Evolutionary conservation across 2,888 invertebrate species (phyloP), one percentile per base, ranked within the genome.

Genomic region (Parnassius glacialis): DNA sequence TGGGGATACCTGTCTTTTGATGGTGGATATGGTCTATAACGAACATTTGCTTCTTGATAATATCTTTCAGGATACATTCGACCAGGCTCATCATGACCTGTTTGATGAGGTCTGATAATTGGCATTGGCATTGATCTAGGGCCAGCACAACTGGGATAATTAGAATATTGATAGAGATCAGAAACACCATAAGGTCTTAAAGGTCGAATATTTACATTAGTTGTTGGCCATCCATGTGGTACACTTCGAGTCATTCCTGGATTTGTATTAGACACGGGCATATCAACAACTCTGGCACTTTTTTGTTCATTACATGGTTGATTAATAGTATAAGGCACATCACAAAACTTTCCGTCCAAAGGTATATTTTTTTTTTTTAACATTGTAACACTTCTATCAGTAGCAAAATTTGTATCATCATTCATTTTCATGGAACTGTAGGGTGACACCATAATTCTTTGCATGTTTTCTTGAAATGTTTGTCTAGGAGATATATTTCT

Each of bases 401-500:
- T 70, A 64, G 69, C 52, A 34, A 56, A 52, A 67, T 74, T 80
- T 61, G 77, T 65, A 65, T 87, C 85, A 67, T 88, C 86, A 79
- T 74, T 80, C 68, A 75, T 71, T 75, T 88, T 88, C 16, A 75
- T 67, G 45, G 84, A 74, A 70, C 75, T 85, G 68, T 84, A 88
- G 48, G 90, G 88, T 51, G 90, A 87, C 67, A 92, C 86, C 81
- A 89, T 85, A 57, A 92, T 85, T 65, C 92, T 84, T 69, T 83
- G 90, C 92, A 92, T 92, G 65, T 92, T 91, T 74, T 92, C 92
- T 80, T 92, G 92, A 81, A 87, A 92, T 80, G 92, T 92, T 80
- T 91, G 91, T 80, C 92, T 82, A 47, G 92, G 92, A 70, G 92
- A 92, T 83, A 92, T 92, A 81, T 92, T 91, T 76, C 89, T 81